Evolutionary conservation across 2,797 vertebrate species (phyloP), one percentile per base, ranked within the genome.

Genomic region (Lates japonicus): DNA sequence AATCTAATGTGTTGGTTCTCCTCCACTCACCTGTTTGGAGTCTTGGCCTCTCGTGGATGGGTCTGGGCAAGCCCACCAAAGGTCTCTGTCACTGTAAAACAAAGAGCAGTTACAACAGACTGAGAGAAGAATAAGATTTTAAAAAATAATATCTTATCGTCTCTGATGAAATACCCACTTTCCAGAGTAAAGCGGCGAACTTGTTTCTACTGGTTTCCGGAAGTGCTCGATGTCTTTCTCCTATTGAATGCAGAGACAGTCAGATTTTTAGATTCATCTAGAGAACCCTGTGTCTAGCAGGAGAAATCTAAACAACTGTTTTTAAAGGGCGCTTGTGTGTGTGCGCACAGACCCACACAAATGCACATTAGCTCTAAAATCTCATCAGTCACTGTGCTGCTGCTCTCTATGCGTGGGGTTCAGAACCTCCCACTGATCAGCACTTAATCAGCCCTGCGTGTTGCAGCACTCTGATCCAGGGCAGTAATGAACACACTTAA

Each of bases 31-130:
- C 97, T 97, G 98, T 92, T 99, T 99, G 99, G 95, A 14, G 97
- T 99, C 94, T 98, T 99, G 86, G 99, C 98, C 98, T 99, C 78
- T 99, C 98, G 0, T 99, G 98, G 87, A 99, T 99, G 1, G 98
- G 98, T 73, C 97, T 94, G 0, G 98, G 98, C 5, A 99, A 91
- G 59, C 98, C 98, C 58, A 99, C 98, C 54, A n/a, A 99, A 94
- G 31, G 98, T 99, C 9, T 99, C 98, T 99, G 94, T 99, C 98
- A 87, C 98, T 99, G 81, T 19, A 89, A 81, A 85, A 87, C 52
- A 86, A 76, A 0, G 0, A 33, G 42, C 4, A 63, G 61, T 69
- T 67, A 60, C 3, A 66, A 0, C 7, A 16, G 17, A 37, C n/a
- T 2, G 8, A 63, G 22, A 37, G 51, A 62, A 0, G n/a, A 49